Evolutionary conservation across 2,888 invertebrate species (phyloP), one percentile per base, ranked within the genome.

Genomic region (Macrosoma leucophasiata): DNA sequence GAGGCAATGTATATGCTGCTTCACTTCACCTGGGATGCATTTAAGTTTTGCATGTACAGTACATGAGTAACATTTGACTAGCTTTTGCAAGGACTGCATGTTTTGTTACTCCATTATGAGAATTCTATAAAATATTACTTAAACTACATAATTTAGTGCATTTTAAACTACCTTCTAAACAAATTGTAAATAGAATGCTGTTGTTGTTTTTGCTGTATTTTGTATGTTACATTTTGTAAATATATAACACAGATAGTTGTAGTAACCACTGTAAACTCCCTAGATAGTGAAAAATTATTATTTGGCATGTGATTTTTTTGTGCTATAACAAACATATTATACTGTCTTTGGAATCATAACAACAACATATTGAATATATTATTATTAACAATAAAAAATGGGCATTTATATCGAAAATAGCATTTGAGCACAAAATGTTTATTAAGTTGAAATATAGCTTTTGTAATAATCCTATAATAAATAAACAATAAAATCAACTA

Each of bases 31-130:
- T n/a, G n/a, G n/a, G n/a, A n/a, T n/a, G n/a, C n/a, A n/a, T n/a
- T n/a, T n/a, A n/a, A n/a, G n/a, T n/a, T n/a, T n/a, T n/a, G n/a
- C n/a, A 17, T 29, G 14, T 24, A 20, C 10, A 20, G 13, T 15
- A 14, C 23, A 31, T 19, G 57, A 69, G 62, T 70, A 70, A 64
- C 60, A 38, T 51, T 63, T 78, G 79, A 79, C 79, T 79, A 79
- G 78, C 60, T 53, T 25, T 60, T 63, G 60, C 59, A 63, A 48
- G 58, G 45, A 55, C 55, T 70, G 61, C 57, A 52, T 47, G 44
- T 55, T 55, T 43, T 50, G 54, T 67, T 60, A 67, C 66, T 67
- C 58, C 37, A 39, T 42, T 25, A 15, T 20, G 20, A 21, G 29
- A 20, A 20, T 18, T 25, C 25, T 26, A 26, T 23, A 26, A n/a